Evolutionary conservation across 2,113 vertebrate species (phyloP).

Genomic region (Cyanistes caeruleus): DNA sequence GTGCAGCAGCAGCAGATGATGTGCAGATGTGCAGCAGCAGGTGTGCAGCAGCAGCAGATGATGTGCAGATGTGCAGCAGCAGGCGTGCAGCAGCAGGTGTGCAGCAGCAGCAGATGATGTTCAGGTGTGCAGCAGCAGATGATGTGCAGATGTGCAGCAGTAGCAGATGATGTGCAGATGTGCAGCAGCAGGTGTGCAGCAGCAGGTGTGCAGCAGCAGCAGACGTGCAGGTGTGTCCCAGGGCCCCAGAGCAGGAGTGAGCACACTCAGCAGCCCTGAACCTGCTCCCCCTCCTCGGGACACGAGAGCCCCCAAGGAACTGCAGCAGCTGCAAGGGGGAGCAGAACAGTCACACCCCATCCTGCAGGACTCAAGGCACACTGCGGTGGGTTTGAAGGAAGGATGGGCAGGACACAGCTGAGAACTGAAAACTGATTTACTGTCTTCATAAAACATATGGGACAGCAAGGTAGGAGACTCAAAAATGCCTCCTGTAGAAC

Average conservation of each 20-base stretch:
- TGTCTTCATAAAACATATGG: rapidly evolving
- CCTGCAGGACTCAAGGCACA: rapidly evolving
- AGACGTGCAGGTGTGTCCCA: not conserved
- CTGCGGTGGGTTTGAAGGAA: not conserved
- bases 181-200: no score
- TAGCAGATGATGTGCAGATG: not conserved
- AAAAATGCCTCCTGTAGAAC: not conserved
- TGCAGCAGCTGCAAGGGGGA: rapidly evolving
- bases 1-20: no score
- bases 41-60: no score
- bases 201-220: not conserved
- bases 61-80: no score
- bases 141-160: no score
- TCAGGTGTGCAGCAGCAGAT: not conserved
- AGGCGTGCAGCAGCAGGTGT: no score
- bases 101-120: not conserved
- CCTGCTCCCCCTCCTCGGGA: rapidly evolving
- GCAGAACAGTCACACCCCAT: rapidly evolving
- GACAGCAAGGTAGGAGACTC: not conserved
- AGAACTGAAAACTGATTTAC: not conserved
- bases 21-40: no score
- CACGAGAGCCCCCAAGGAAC: rapidly evolving
- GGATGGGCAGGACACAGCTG: not conserved
- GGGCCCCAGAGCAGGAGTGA: rapidly evolving
- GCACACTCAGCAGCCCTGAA: rapidly evolving